Evolutionary conservation across 2,113 vertebrate species (phyloP).

Genomic region (Thunnus thynnus): DNA sequence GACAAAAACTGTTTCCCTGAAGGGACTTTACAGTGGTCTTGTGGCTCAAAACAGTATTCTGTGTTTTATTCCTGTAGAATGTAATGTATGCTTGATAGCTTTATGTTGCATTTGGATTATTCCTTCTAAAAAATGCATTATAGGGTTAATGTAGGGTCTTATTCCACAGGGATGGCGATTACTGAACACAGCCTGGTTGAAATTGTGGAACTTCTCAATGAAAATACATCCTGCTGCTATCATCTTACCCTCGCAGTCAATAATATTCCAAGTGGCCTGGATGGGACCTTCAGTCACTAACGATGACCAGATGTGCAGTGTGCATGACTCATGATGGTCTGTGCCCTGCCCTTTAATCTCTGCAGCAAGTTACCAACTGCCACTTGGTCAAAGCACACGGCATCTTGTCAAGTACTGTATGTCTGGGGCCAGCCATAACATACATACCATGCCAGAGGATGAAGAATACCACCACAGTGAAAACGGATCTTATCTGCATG

Average conservation of each 20-base stretch:
- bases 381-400: constrained; percentile 57
- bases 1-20: neutral
- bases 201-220: neutral
- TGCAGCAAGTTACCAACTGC: constrained; percentile 66
- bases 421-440: neutral
- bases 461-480: neutral
- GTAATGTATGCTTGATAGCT: neutral
- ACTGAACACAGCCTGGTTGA: neutral
- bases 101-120: neutral
- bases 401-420: neutral
- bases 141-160: neutral
- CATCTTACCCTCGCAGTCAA: neutral
- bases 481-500: neutral
- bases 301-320: constrained; percentile 65
- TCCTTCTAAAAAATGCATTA: neutral
- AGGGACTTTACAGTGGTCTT: neutral
- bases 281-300: constrained; percentile 54
- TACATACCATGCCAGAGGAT: neutral
- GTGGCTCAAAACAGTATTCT: neutral
- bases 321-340: constrained; percentile 60
- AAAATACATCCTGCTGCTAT: neutral
- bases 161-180: neutral
- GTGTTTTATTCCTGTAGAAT: neutral
- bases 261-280: constrained; percentile 22
- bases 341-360: constrained; percentile 70